A percentile compares a stretch with the other conserved stretches of the same genome.
Conservation (phyloP, 2,113 vertebrate species). For the Anguilla japonica region DNA sequence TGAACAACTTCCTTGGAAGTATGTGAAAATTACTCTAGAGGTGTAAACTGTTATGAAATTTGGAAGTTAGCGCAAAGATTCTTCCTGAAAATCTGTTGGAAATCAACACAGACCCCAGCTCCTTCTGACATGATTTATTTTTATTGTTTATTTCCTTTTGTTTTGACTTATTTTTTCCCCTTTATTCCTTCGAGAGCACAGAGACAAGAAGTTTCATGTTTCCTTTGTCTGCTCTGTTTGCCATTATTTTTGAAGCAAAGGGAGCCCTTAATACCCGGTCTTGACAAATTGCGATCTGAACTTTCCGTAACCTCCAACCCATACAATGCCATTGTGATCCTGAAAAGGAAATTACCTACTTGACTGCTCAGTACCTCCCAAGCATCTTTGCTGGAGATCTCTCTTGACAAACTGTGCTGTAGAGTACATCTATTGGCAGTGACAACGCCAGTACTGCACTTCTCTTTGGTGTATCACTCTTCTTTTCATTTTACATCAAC, state of each 20-base stretch:
- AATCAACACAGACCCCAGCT: background rate
- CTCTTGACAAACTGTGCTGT: background rate
- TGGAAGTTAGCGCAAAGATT: background rate
- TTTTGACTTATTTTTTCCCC: background rate
- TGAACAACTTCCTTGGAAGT: background rate
- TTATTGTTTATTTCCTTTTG: background rate
- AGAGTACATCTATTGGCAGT: background rate
- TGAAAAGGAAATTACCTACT: constrained; percentile 9
- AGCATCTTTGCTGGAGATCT: background rate
- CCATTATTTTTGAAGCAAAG: background rate
- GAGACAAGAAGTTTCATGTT: background rate
- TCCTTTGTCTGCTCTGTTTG: background rate
- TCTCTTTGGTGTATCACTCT: background rate
- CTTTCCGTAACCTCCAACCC: background rate
- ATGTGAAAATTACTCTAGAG: background rate
- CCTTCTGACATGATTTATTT: background rate
- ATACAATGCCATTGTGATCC: background rate
- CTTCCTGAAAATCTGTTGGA: background rate
- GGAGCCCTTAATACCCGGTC: background rate
- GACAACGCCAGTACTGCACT: too few relatives aligned
- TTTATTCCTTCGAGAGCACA: background rate
- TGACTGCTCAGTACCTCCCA: background rate
- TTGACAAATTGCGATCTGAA: background rate
- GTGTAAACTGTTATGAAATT: background rate
- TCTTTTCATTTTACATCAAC: background rate